Percentiles rank a stretch among this genome's conserved stretches.
phyloP scores from a whole-genome alignment of 35 echinoderm and acorn worm species.

The Heliocidaris erythrogramma region DNA sequence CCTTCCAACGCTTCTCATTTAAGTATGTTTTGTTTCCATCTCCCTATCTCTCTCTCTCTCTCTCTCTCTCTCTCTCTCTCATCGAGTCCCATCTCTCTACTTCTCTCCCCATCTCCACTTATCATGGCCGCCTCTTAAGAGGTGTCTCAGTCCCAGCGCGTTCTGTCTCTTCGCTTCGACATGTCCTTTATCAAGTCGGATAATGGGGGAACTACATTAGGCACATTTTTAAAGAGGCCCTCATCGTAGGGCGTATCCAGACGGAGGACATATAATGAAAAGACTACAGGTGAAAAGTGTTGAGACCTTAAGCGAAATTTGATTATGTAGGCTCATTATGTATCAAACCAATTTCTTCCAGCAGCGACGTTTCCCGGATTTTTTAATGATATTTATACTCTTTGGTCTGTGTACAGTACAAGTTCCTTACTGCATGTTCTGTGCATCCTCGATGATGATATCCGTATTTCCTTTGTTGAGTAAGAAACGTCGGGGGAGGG shows the following conservation, averaged over 20 bases:
- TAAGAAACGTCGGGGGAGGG: too few relatives aligned
- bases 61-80: not conserved
- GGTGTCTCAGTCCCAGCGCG: not conserved
- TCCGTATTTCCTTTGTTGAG: too few relatives aligned
- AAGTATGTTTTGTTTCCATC: too few relatives aligned
- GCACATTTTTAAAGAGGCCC: not conserved
- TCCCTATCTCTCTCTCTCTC: not conserved
- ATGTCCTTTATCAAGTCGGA: not conserved
- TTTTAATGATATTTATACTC: not conserved
- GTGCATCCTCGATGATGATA: too few relatives aligned
- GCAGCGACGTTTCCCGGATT: too few relatives aligned
- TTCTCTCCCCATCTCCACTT: not conserved
- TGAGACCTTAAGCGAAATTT: not conserved
- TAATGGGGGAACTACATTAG: not conserved
- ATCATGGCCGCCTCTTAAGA: not conserved
- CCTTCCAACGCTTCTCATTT: too few relatives aligned
- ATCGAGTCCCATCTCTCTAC: not conserved
- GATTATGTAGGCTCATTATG: not conserved
- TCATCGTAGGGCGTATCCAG: not conserved
- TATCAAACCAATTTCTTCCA: not conserved
- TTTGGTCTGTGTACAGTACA: not conserved
- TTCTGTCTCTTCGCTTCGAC: not conserved
- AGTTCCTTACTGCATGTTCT: too few relatives aligned
- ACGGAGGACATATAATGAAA: not conserved
- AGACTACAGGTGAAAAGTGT: not conserved